Evolutionary conservation across 2,113 vertebrate species (phyloP), one percentile per base, ranked within the genome.

Genomic region (Rostratula benghalensis): DNA sequence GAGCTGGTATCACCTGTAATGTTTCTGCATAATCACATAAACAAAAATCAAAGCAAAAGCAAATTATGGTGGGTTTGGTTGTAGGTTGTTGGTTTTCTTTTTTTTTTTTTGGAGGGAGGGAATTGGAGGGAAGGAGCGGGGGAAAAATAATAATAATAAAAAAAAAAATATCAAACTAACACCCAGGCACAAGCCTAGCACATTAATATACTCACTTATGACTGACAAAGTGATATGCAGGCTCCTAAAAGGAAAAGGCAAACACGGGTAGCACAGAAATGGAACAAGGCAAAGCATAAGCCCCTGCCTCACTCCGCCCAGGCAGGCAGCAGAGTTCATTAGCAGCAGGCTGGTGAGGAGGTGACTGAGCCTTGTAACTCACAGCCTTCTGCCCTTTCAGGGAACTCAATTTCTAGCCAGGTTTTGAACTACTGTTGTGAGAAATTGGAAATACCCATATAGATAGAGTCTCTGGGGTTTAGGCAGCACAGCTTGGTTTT

Each of bases 301-400:
- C 23, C 39, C 27, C 35, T 41, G 69, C 27, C 37, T 53, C 16
- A 31, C 31, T 54, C 61, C n/a, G 74, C n/a, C 45, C 0, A 1
- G 22, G 33, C 50, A 35, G 27, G n/a, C 33, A 80, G 53, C 0
- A 4, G 0, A 3, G 48, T 3, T 63, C 67, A 31, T 13, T 4
- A 35, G 5, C 53, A 39, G 41, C 57, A 39, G 41, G 19, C 70
- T 63, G 37, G 30, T 0, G 3, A 64, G 60, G 37, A 81, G 57
- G 17, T 4, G 23, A 30, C 35, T 60, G 35, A 90, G 50, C 35
- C 37, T 45, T 69, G 41, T 9, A 25, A 54, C 35, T 48, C 10
- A 1, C 8, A 41, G n/a, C 46, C 70, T 56, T 88, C 43, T 10
- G 67, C n/a, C 21, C 39, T 90, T 35, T 28, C 77, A 71, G 21